phyloP scores from a whole-genome alignment of 2,888 invertebrate species.

The Andrena flavipes region DNA sequence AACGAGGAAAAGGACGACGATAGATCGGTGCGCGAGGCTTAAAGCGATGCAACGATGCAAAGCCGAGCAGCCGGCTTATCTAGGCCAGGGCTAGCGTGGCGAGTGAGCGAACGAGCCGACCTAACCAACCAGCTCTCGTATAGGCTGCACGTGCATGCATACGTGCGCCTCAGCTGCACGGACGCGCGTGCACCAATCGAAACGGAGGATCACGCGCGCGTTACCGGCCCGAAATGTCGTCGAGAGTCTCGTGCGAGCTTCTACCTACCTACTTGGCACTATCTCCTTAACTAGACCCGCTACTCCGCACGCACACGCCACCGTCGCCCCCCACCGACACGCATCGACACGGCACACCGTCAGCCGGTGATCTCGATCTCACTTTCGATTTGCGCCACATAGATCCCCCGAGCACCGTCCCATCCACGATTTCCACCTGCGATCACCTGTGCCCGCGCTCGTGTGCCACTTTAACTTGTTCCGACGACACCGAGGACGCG shows the following conservation, averaged over 20 bases:
- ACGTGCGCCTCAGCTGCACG: slow-evolving; percentile 22
- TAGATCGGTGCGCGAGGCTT: slow-evolving; percentile 45
- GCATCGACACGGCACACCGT: slow-evolving; percentile 8
- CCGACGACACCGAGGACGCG: slow-evolving; percentile 20
- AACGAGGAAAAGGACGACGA: slow-evolving; percentile 39
- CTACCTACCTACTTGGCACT: slow-evolving; percentile 72
- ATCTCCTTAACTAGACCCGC: slow-evolving; percentile 75
- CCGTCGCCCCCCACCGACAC: slow-evolving; percentile 28
- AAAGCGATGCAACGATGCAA: slow-evolving; percentile 75
- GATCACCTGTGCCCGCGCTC: slow-evolving; percentile 36
- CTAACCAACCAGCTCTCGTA: slow-evolving; percentile 43
- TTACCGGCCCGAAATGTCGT: slow-evolving; percentile 47
- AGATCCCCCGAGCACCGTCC: slow-evolving; percentile 35
- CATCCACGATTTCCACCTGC: slow-evolving; percentile 65
- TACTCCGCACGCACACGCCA: not conserved
- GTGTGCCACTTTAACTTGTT: slow-evolving; percentile 50
- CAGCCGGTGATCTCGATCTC: slow-evolving; percentile 68
- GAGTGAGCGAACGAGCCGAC: slow-evolving; percentile 59
- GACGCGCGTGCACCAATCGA: slow-evolving; percentile 25
- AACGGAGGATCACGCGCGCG: slow-evolving; percentile 7
- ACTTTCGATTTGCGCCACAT: slow-evolving; percentile 76
- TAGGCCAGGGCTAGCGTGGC: slow-evolving; percentile 84
- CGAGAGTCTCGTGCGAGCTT: slow-evolving; percentile 60
- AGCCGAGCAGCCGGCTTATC: slow-evolving; percentile 79
- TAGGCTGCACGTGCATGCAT: slow-evolving; percentile 45